Percentiles rank a stretch among this genome's conserved stretches.
Conservation (phyloP, 2,113 vertebrate species). For the Leiothrix lutea region DNA sequence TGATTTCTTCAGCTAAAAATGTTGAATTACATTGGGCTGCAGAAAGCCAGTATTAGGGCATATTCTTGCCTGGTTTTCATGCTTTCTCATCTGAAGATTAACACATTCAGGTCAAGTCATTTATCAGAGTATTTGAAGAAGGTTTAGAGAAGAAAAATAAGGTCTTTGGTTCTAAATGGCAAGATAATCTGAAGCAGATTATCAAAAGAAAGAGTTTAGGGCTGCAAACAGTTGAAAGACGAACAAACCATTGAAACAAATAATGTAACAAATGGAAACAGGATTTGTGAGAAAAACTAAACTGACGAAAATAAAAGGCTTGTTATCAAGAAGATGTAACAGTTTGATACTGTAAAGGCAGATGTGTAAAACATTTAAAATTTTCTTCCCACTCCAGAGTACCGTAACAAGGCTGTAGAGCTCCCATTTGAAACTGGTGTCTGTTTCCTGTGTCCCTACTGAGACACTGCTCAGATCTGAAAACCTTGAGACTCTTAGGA, state of each 20-base stretch:
- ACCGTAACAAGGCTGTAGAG: fast-evolving
- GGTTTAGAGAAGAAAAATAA: background rate
- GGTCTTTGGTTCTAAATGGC: background rate
- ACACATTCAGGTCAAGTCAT: background rate
- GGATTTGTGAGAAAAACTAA: background rate
- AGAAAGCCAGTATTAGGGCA: background rate
- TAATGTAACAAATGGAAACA: background rate
- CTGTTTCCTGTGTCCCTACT: background rate
- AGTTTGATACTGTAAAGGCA: background rate
- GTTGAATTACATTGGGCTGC: background rate
- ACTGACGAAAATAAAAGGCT: background rate
- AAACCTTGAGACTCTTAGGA: background rate
- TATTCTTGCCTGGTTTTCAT: background rate
- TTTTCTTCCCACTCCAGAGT: background rate
- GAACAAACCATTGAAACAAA: background rate
- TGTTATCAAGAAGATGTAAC: background rate
- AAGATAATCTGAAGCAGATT: background rate
- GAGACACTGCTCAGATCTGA: background rate
- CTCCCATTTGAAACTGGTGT: background rate
- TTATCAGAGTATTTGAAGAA: background rate
- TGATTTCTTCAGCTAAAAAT: background rate
- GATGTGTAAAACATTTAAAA: background rate
- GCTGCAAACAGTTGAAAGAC: background rate
- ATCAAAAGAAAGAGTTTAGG: background rate
- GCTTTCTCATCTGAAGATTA: background rate